Percentiles rank a stretch among this genome's conserved stretches.
Conservation (phyloP, 2,888 invertebrate genomes). For the Volucella inflata region DNA sequence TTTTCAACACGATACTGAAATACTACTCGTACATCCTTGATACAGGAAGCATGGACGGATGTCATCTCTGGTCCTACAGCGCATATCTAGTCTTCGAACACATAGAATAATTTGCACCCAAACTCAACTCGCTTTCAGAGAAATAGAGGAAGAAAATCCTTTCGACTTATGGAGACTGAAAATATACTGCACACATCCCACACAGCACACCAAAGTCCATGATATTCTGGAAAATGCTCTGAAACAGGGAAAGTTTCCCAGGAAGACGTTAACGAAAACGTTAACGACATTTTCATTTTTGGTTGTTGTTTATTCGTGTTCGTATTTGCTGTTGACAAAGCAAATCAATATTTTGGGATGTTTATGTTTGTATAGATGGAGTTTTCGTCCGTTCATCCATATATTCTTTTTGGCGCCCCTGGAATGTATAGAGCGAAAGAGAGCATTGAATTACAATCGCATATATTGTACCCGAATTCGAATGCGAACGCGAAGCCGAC, state of each 20-base stretch:
- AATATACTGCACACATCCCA: constrained; percentile 35
- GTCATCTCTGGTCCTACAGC: constrained; percentile 68
- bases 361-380: constrained; percentile 40
- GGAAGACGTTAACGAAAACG: too few species aligned
- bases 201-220: constrained; percentile 17
- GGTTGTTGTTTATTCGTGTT: too few species aligned
- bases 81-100: constrained; percentile 72
- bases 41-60: constrained; percentile 57
- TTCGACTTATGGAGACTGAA: constrained; percentile 60
- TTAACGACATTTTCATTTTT: constrained; percentile 42
- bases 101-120: constrained; percentile 69
- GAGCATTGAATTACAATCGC: constrained; percentile 68
- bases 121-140: constrained; percentile 6
- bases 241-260: constrained; percentile 49
- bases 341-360: constrained; percentile 23
- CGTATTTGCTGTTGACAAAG: constrained; percentile 56
- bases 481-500: not conserved
- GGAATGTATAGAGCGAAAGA: constrained; percentile 49
- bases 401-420: not conserved
- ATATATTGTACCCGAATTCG: not conserved
- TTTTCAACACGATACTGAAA: constrained; percentile 37
- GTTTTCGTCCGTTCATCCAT: constrained; percentile 22
- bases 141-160: constrained; percentile 58
- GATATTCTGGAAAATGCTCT: constrained; percentile 45
- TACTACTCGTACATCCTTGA: too few species aligned